These are phyloP conservation scores for Pseudoips prasinana DNA, from an alignment of 2,888 invertebrate species.

Conservation along the genomic window DNA sequence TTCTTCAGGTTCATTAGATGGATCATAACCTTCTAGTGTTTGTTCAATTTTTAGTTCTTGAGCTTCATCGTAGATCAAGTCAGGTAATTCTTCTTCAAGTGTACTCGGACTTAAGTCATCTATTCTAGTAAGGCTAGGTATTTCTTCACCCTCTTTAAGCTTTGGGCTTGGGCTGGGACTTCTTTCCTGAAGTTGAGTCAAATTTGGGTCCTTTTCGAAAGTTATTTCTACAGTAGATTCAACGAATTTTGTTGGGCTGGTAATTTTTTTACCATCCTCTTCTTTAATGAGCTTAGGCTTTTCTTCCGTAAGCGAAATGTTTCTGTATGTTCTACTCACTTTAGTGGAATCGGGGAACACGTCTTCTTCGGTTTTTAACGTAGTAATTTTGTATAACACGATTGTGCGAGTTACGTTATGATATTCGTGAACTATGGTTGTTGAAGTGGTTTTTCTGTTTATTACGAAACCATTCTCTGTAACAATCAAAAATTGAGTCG, in stretches of 20 bases:
- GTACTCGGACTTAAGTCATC: constrained; percentile 2
- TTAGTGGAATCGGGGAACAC: constrained; percentile 11
- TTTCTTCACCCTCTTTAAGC: background rate
- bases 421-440: constrained; percentile 12
- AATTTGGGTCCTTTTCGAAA: background rate
- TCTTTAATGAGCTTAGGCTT: too few species aligned
- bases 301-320: constrained; percentile 4
- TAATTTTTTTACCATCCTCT: background rate
- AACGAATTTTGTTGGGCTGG: constrained; percentile 6
- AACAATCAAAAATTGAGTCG: constrained; percentile 3
- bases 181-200: constrained; percentile 6
- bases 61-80: constrained; percentile 23
- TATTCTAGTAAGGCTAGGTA: background rate
- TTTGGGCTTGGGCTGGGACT: constrained; percentile 9
- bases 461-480: constrained; percentile 7
- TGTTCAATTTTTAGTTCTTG: constrained; percentile 29
- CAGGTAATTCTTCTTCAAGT: constrained; percentile 8
- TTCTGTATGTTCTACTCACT: constrained; percentile 3
- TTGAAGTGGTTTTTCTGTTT: constrained; percentile 8
- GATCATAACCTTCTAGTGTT: constrained; percentile 29
- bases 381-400: constrained; percentile 8
- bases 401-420: constrained; percentile 1
- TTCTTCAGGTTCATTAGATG: constrained; percentile 20
- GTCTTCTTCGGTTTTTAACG: constrained; percentile 9
- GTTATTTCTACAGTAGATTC: too few species aligned